Conservation (phyloP, 92 coral and sea anemone species). For the Parazoanthus atlanticus region DNA sequence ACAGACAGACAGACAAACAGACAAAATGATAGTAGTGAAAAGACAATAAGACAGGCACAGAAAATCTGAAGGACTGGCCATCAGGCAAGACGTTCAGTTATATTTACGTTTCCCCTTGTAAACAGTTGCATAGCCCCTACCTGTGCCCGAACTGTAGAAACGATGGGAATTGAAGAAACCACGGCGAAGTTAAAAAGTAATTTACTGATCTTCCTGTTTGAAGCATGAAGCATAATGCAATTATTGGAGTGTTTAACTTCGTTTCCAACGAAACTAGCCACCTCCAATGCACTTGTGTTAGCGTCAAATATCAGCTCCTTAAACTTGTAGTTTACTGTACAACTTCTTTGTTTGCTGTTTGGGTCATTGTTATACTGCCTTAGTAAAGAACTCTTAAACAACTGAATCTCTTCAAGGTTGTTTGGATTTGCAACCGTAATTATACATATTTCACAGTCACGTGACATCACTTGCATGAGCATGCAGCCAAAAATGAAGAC, state of each 20-base stretch:
- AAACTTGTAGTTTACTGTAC: conserved; percentile 20
- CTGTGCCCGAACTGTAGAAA: conserved; percentile 14
- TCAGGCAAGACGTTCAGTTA: background rate
- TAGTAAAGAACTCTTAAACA: conserved; percentile 3
- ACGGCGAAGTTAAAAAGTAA: conserved; percentile 15
- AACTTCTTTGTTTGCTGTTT: background rate
- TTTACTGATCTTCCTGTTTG: conserved; percentile 12
- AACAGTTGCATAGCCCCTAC: background rate
- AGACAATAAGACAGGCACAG: background rate
- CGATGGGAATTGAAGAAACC: conserved; percentile 9
- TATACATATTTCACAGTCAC: conserved; percentile 11
- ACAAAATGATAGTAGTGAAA: too few species aligned
- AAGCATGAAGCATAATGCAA: conserved; percentile 16
- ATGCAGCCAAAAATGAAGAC: conserved; percentile 2
- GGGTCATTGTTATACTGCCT: background rate
- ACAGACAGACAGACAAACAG: too few species aligned
- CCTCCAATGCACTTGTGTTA: conserved; percentile 10
- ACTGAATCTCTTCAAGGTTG: background rate
- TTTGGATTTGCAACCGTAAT: conserved; percentile 10
- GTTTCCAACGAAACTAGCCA: conserved; percentile 12
- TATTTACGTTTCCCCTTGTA: background rate
- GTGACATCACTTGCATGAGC: conserved; percentile 4
- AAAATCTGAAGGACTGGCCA: background rate
- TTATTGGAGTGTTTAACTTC: background rate
- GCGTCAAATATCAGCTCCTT: background rate